Percentiles rank a stretch among this genome's conserved stretches.
These are phyloP conservation scores for Piaya cayana DNA, from an alignment of 2,113 vertebrate genomes.

Conservation along the genomic window DNA sequence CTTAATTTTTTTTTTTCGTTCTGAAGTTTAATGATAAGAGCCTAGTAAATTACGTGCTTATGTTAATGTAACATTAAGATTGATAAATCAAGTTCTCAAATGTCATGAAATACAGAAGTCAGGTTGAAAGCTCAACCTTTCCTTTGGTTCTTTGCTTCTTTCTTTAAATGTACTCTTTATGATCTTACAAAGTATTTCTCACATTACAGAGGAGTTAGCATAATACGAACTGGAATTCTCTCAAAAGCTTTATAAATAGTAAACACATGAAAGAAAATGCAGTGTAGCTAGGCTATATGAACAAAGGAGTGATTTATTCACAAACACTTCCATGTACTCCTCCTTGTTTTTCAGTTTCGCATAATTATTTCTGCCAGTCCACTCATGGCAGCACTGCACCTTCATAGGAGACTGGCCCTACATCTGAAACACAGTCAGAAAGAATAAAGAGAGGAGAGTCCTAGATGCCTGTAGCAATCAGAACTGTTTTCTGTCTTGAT, in stretches of 20 bases:
- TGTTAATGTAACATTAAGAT: constrained; percentile 25
- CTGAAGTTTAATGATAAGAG: neutral
- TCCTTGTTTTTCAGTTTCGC: neutral
- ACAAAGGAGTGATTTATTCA: neutral
- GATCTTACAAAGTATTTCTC: constrained; percentile 6
- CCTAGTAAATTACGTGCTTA: neutral
- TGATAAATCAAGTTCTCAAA: constrained; percentile 35
- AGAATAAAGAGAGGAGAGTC: neutral
- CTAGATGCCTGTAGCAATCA: neutral
- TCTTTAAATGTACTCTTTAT: neutral
- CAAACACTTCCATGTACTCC: neutral
- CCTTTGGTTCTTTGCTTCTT: neutral
- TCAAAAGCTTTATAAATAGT: constrained; percentile 2
- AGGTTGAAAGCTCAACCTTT: neutral
- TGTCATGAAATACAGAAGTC: neutral
- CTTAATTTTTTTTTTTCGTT: neutral
- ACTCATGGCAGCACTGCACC: accelerated
- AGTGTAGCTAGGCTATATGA: neutral
- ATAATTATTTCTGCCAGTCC: neutral
- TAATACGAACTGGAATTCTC: neutral
- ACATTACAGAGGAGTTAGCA: neutral
- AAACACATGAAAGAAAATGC: neutral
- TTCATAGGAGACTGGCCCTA: neutral
- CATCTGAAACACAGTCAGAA: neutral
- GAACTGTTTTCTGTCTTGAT: neutral